Base-by-base conservation (phyloP, 2,113 vertebrate species). In the Orcinus orca region DNA sequence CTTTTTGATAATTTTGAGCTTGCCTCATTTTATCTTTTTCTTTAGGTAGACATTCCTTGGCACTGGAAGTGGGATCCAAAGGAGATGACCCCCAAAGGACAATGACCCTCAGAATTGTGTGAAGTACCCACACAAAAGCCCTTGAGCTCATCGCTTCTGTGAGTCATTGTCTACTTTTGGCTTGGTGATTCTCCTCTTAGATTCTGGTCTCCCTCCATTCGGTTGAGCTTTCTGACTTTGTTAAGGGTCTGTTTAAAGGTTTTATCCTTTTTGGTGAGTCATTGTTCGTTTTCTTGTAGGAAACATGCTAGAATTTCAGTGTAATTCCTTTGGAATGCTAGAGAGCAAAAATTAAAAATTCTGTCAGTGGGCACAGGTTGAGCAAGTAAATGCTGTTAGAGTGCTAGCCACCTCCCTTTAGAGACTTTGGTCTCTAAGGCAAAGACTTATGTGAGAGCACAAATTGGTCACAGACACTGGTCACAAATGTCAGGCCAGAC, bases 61-160 rank as follows among this genome's bases (percentile, higher is more conserved):
- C n/a, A 20, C 67, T 47, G 36, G 44, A 53, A 79, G 33, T 23
- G 17, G 25, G 17, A 38, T 36, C 5, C 25, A 21, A 83, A 73
- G 55, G 4, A 38, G 23, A 60, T 1, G 14, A 20, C 15, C 14
- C 29, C 21, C 21, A n/a, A 82, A 58, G 2, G 53, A 23, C 33
- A 11, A 15, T 0, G n/a, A 70, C 20, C 63, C 50, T 80, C 18
- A 1, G 38, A 41, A 62, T 13, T 29, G 71, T 50, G 21, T 10
- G 12, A 0, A 2, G 38, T 63, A 3, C 41, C 31, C 5, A 0
- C 12, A 47, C 8, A 1, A 41, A 29, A 25, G 38, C 38, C 7
- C 12, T 26, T 25, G 38, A 47, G 67, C 50, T 82, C 67, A 20
- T 0, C 0, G 4, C 38, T 10, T 62, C 55, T 12, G 4, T 10